Base-by-base conservation (phyloP, 2,113 vertebrate genomes). In the Herpailurus yagouaroundi region DNA sequence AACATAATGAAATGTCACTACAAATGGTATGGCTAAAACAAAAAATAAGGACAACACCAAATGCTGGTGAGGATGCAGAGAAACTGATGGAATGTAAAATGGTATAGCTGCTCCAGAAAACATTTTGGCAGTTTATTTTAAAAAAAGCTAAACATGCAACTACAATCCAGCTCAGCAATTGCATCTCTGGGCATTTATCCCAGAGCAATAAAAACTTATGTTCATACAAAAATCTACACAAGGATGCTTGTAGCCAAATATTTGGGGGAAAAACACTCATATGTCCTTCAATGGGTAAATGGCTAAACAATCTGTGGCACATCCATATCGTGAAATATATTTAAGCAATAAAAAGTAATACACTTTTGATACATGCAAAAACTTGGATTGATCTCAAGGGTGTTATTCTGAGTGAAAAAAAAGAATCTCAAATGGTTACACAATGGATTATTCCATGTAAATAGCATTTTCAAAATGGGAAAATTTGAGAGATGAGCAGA, bases 141-240 rank as follows among this genome's bases (percentile, higher is more conserved):
- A 83, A 33, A 81, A 60, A 79, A 74, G 77, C 14, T 31, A 81
- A 92, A 50, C 18, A 33, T 29, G 15, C 41, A 81, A 79, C 21
- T 87, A 76, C 21, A 91, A 55, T 55, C 57, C 3, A 27, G 45
- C 21, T 89, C 74, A 90, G 76, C 27, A 93, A 52, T 84, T 71
- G 45, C 7, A 71, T 60, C 41, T 84, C 68, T 94, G 89, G 76
- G 52, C 45, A 84, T 79, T 92, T 93, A 80, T 92, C 79, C 57
- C 6, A 95, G 85, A 97, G 50, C 81, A 80, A 21, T 93, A 45
- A 83, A 93, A 95, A 88, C 15, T 93, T 93, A 88, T 3, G 3
- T 83, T 91, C 23, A 90, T 52, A 90, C 25, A 77, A 84, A 94
- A 90, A 90, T 83, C 33, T 88, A 16, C 84, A 69, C n/a, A 79